Conservation (phyloP, 2,888 invertebrate genomes). For the Diaprepes abbreviatus region DNA sequence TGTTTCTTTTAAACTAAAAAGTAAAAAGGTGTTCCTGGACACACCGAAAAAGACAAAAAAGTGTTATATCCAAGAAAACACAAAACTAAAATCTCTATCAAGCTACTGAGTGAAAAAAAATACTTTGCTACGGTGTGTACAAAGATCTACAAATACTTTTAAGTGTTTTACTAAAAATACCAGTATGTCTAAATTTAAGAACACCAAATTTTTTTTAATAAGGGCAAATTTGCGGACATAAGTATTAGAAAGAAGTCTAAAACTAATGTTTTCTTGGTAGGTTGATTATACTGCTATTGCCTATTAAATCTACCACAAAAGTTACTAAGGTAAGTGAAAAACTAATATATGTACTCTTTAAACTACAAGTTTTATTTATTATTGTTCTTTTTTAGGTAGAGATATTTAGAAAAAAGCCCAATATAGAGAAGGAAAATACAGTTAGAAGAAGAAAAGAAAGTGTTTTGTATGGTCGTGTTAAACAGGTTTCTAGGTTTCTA, state of each 20-base stretch:
- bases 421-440: neutral
- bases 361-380: constrained; percentile 3
- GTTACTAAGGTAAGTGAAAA: constrained; percentile 16
- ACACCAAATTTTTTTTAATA: neutral
- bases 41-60: neutral
- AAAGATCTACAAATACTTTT: constrained; percentile 15
- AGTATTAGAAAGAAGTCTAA: neutral
- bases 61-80: neutral
- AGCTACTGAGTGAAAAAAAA: constrained; percentile 5
- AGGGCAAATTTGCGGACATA: neutral
- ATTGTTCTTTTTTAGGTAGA: constrained; percentile 5
- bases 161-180: constrained; percentile 9
- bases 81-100: neutral
- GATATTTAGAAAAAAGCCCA: constrained; percentile 20
- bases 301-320: constrained; percentile 29
- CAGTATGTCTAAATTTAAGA: neutral
- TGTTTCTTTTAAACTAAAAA: constrained; percentile 11
- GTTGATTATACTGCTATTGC: constrained; percentile 53
- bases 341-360: neutral
- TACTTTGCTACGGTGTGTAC: constrained; percentile 3
- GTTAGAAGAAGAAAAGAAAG: neutral
- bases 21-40: neutral
- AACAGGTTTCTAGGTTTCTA: too few relatives aligned
- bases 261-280: neutral
- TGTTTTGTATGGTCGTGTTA: neutral